Conservation (phyloP, 1,140 invertebrate species). For the Drusus annulatus region DNA sequence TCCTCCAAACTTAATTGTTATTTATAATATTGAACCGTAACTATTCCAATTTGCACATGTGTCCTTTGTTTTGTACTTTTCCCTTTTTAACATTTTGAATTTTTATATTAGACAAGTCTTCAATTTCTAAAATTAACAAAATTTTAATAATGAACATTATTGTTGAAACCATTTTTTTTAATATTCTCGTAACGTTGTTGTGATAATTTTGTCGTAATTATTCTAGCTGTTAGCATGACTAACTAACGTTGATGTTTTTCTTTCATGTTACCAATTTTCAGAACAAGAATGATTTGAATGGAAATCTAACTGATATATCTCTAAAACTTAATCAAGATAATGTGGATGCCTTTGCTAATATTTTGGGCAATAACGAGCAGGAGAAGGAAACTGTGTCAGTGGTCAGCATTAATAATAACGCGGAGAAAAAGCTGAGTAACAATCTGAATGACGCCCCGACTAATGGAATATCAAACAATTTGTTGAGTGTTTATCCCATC, state of each 20-base stretch:
- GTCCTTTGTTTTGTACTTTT: too few species aligned
- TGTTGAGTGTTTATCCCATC: constrained; percentile 4
- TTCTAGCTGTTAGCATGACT: constrained; percentile 44
- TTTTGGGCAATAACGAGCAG: constrained; percentile 48
- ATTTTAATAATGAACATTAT: too few species aligned
- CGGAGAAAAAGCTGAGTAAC: constrained; percentile 41
- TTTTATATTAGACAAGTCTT: too few species aligned
- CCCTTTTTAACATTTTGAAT: too few species aligned
- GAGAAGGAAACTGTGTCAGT: constrained; percentile 45
- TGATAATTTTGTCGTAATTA: constrained; percentile 3
- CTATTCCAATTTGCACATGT: not conserved
- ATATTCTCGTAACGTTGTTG: not conserved
- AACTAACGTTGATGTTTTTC: constrained; percentile 47
- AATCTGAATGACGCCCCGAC: not conserved
- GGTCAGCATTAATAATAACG: constrained; percentile 49
- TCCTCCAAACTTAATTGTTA: too few species aligned
- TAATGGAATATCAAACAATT: constrained; percentile 17
- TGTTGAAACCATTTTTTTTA: not conserved
- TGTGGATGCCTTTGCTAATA: constrained; percentile 52
- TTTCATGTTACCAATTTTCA: constrained; percentile 57
- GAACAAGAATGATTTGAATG: constrained; percentile 41
- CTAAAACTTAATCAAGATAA: constrained; percentile 54
- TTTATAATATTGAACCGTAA: too few species aligned
- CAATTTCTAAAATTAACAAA: too few species aligned
- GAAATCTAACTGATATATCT: constrained; percentile 49